Evolutionary conservation across 2,888 invertebrate species (phyloP).

Genomic region (Empis stercorea): DNA sequence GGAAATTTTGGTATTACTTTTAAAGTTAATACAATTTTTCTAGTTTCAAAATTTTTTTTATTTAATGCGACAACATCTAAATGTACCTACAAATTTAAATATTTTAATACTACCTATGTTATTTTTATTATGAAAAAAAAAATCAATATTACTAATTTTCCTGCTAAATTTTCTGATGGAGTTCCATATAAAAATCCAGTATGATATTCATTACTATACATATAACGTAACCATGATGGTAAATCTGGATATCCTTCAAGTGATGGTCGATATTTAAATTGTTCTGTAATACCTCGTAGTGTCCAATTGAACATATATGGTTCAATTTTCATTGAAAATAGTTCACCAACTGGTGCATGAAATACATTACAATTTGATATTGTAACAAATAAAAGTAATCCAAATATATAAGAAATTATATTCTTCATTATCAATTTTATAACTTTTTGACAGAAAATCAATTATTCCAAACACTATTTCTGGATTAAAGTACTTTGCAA

Average conservation of each 20-base stretch:
- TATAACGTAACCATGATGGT: constrained; percentile 74
- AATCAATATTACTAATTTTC: constrained; percentile 31
- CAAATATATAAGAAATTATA: too few species aligned
- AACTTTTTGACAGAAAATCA: too few species aligned
- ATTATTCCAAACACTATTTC: too few species aligned
- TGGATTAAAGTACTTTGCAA: too few species aligned
- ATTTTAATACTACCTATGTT: not conserved
- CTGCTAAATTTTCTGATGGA: constrained; percentile 49
- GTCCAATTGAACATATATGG: constrained; percentile 74
- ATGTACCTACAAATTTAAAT: constrained; percentile 26
- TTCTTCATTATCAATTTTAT: too few species aligned
- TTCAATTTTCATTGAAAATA: constrained; percentile 64
- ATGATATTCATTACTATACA: constrained; percentile 64
- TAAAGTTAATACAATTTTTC: constrained; percentile 47
- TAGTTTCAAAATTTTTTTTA: constrained; percentile 63
- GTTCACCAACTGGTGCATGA: constrained; percentile 42
- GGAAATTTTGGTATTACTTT: constrained; percentile 53
- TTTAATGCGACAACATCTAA: constrained; percentile 67
- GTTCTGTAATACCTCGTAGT: constrained; percentile 29
- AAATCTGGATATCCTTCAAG: constrained; percentile 67
- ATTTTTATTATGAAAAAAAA: too few species aligned
- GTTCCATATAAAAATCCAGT: constrained; percentile 77
- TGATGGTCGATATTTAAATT: constrained; percentile 53
- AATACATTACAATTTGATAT: too few species aligned
- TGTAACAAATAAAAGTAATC: too few species aligned